Percentiles rank a stretch among this genome's conserved stretches.
These are phyloP conservation scores for Protodeltote pygarga DNA, from an alignment of 2,888 invertebrate genomes.

Conservation along the genomic window DNA sequence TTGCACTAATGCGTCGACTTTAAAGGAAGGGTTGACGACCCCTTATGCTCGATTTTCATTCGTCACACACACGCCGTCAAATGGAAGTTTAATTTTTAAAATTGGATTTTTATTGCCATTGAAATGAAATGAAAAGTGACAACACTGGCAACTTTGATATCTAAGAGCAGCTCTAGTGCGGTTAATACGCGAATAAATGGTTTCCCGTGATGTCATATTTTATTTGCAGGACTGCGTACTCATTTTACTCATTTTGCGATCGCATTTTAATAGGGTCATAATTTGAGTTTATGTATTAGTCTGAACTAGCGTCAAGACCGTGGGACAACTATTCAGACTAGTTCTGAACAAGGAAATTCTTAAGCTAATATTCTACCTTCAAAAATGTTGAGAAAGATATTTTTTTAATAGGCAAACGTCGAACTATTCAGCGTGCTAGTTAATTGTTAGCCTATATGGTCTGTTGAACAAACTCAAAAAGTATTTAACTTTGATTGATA, in stretches of 20 bases:
- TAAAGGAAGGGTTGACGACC: constrained; percentile 77
- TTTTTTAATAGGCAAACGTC: no score
- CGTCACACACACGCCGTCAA: constrained; percentile 84
- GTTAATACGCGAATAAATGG: constrained; percentile 1
- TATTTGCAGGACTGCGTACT: neutral
- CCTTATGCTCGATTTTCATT: constrained; percentile 76
- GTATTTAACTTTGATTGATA: no score
- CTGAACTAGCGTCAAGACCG: no score
- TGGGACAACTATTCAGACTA: no score
- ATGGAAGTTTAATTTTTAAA: constrained; percentile 82
- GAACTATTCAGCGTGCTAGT: no score
- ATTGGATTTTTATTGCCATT: constrained; percentile 80
- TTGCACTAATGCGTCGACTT: constrained; percentile 73
- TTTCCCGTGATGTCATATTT: neutral
- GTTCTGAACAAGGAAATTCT: no score
- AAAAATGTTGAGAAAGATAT: no score
- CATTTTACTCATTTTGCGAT: neutral
- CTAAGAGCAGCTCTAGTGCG: constrained; percentile 3
- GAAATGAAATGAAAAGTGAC: constrained; percentile 64
- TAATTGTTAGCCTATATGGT: no score
- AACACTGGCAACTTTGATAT: constrained; percentile 33
- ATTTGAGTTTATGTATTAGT: no score
- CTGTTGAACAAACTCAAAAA: no score
- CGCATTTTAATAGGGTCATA: no score
- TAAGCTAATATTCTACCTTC: no score